Evolutionary conservation across 2,888 invertebrate species (phyloP).

Genomic region (Tetropium fuscum): DNA sequence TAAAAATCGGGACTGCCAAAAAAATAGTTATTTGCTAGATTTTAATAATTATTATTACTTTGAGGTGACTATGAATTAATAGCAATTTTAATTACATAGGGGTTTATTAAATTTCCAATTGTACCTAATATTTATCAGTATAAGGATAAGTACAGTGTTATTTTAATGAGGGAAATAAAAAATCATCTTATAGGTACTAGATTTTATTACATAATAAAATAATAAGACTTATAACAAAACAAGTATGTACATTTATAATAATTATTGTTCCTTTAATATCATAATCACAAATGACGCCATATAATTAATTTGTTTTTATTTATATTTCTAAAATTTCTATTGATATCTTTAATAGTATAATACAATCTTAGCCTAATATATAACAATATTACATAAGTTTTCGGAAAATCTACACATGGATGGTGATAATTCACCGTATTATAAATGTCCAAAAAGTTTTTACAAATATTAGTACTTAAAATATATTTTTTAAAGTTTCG

Average conservation of each 20-base stretch:
- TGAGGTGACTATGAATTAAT: too few relatives aligned
- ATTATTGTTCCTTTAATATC: too few relatives aligned
- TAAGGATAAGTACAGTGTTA: background rate
- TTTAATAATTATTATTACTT: background rate
- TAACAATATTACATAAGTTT: background rate
- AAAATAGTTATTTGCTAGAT: background rate
- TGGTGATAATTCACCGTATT: background rate
- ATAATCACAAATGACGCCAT: background rate
- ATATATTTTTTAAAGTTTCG: constrained; percentile 4
- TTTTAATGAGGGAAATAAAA: background rate
- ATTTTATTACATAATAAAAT: background rate
- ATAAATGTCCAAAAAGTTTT: background rate
- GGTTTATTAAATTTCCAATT: background rate
- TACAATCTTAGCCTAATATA: background rate
- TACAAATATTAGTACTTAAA: background rate
- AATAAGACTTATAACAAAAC: background rate
- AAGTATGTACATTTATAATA: background rate
- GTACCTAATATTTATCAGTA: background rate
- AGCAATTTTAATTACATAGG: background rate
- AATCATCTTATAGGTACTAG: background rate
- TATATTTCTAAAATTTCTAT: constrained; percentile 1
- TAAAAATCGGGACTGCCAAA: background rate
- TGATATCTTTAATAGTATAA: constrained; percentile 1
- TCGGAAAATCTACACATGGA: background rate
- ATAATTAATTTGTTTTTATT: constrained; percentile 8